Percentiles rank a stretch among this genome's conserved stretches.
Evolutionary conservation across 2,113 vertebrate species (phyloP).

Genomic region (Paradoxurus hermaphroditus): DNA sequence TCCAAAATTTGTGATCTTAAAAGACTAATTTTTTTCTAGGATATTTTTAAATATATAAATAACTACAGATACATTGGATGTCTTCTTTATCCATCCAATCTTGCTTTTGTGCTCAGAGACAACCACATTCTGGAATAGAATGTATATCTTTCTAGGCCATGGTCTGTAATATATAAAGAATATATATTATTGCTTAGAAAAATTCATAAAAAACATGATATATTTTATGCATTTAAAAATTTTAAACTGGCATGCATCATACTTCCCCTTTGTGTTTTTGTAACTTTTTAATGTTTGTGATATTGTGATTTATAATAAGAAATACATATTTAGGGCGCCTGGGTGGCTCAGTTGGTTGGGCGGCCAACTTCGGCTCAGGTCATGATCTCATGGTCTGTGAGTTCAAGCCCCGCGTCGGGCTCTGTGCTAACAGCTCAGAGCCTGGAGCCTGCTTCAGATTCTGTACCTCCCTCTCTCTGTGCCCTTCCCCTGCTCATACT

Average conservation of each 20-base stretch:
- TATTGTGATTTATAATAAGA: background rate
- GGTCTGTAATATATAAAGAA: background rate
- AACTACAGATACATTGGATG: background rate
- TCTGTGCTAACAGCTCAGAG: no score
- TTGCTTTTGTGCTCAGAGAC: background rate
- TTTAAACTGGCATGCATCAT: background rate
- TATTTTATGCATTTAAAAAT: background rate
- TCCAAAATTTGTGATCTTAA: background rate
- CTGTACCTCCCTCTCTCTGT: no score
- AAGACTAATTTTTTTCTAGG: background rate
- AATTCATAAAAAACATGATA: background rate
- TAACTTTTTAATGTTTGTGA: background rate
- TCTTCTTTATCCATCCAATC: background rate
- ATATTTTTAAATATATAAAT: background rate
- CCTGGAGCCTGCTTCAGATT: no score
- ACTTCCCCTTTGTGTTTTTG: background rate
- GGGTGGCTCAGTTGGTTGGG: no score
- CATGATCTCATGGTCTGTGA: no score
- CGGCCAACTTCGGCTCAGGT: no score
- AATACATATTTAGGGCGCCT: background rate
- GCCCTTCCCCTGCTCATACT: no score
- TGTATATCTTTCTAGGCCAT: background rate
- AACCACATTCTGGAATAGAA: background rate
- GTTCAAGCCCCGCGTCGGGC: no score
- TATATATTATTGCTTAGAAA: background rate